phyloP scores from a whole-genome alignment of 2,113 vertebrate genomes.

The Gobius niger region DNA sequence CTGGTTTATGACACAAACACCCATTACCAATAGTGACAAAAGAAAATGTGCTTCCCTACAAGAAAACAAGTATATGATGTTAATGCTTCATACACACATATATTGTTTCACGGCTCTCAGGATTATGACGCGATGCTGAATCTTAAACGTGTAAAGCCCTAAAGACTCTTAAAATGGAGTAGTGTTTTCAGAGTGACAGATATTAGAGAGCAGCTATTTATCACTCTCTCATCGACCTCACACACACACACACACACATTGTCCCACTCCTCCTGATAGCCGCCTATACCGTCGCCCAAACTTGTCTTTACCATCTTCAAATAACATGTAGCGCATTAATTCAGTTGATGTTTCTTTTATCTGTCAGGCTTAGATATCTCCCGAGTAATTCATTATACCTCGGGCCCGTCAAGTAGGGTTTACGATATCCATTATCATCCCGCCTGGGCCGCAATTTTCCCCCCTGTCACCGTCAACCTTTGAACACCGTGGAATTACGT shows the following conservation, averaged over 20 bases:
- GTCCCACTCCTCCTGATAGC: not conserved
- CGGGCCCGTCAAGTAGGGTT: conserved; percentile 30
- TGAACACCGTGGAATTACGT: conserved; percentile 26
- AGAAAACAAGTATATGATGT: no score
- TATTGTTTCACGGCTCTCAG: not conserved
- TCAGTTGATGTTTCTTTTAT: conserved; percentile 34
- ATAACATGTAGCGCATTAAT: conserved; percentile 17
- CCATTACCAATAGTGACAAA: no score
- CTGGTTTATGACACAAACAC: no score
- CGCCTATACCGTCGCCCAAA: conserved; percentile 1
- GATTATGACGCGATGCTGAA: conserved; percentile 2
- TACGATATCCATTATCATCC: conserved; percentile 24
- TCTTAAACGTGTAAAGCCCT: conserved; percentile 4
- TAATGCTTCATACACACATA: no score
- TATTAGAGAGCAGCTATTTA: conserved; percentile 23
- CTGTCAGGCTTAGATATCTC: conserved; percentile 29
- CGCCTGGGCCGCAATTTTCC: conserved; percentile 9
- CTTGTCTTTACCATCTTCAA: conserved; percentile 16
- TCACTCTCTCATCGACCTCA: not conserved
- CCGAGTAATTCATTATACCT: conserved; percentile 44
- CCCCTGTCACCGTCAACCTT: conserved; percentile 23
- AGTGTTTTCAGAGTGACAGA: conserved; percentile 15
- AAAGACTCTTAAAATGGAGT: conserved; percentile 4
- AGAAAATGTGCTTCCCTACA: no score
- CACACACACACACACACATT: not conserved